Evolutionary conservation across 2,113 vertebrate genomes (phyloP).

Genomic region (Vulpes ferrilata): DNA sequence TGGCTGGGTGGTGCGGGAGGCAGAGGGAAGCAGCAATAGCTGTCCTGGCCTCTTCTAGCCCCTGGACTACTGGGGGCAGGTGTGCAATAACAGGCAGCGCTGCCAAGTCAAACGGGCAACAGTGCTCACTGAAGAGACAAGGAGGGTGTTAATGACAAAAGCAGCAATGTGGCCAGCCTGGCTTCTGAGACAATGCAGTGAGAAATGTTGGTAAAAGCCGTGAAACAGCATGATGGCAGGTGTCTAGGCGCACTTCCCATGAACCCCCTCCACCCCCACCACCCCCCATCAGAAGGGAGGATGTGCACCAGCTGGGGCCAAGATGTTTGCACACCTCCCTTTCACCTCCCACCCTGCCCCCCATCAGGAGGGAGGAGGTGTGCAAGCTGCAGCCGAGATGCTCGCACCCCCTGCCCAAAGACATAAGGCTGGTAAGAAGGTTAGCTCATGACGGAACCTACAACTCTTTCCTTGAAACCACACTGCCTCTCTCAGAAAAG

Average conservation of each 20-base stretch:
- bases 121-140: neutral
- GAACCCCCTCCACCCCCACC: no score
- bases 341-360: no score
- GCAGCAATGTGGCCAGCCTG: neutral
- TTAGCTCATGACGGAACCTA: neutral
- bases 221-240: neutral
- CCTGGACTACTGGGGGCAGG: rapidly evolving
- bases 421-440: neutral
- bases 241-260: neutral
- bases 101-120: neutral
- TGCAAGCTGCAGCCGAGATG: neutral
- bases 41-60: neutral
- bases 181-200: neutral
- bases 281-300: no score
- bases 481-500: neutral
- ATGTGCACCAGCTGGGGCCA: no score
- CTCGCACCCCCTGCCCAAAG: neutral
- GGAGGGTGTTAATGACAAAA: neutral
- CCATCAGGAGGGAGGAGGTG: neutral
- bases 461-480: neutral
- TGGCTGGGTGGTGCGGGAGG: neutral
- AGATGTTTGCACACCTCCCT: no score
- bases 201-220: neutral
- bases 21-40: neutral
- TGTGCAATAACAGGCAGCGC: neutral